Base-by-base conservation (phyloP, 1,140 invertebrate genomes). In the Drosophila tani region DNA sequence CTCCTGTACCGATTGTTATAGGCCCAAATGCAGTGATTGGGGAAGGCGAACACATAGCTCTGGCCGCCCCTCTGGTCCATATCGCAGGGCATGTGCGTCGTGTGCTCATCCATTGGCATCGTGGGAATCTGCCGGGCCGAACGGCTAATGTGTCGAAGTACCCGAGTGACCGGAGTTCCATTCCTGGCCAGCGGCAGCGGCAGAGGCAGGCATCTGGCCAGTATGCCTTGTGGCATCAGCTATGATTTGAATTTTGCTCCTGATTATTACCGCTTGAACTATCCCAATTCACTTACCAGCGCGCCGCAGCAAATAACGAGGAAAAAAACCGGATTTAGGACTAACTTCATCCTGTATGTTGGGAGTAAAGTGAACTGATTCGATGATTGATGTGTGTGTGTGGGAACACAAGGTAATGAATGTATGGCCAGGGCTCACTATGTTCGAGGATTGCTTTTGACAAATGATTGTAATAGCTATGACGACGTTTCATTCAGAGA, bases 21-120 rank as follows among this genome's bases (percentile, higher is more conserved):
- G 1, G 57, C 15, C 56, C 76, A 82, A 21, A 74, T 64, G 56
- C 83, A 86, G 12, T 82, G 79, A 32, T 59, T 69, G 15, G 79
- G 82, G 5, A 69, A 46, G 1, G 38, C 14, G 0, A 41, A 24
- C 2, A 84, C 32, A 19, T 46, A 67, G 45, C 5, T 29, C 5
- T 21, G 5, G 0, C 1, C 15, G 14, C 40, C 57, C 11, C 38
- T 49, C 0, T 24, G 14, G 49, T 86, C 75, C 27, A 86, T 19
- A n/a, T 87, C 79, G 17, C 83, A 87, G 3, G 75, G 75, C 27
- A 49, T 14, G 24, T 86, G 79, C n/a, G 24, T n/a, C 0, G 62
- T 51, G n/a, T 60, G 8, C 2, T 67, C 29, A 50, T 70, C 65
- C n/a, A 55, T 58, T 4, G 79, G 71, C n/a, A 81, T 21, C 6